Base-by-base conservation (phyloP, 2,113 vertebrate species). In the Sapajus apella region DNA sequence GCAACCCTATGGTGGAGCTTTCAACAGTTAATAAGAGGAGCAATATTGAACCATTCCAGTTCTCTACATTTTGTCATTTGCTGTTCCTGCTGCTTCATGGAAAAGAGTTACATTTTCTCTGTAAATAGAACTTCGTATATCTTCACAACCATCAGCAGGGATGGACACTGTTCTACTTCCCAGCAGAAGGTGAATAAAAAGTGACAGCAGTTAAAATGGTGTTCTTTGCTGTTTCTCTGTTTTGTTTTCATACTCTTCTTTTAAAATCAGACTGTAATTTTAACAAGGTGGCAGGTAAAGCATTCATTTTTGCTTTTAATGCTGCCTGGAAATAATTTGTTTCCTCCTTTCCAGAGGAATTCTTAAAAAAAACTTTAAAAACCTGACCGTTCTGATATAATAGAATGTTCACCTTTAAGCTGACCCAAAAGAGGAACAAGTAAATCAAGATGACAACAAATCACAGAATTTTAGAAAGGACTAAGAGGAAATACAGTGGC, bases 211-310 rank as follows among this genome's bases (percentile, higher is more conserved):
- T 77, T 85, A 85, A 86, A 93, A 68, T 93, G 75, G 50, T 66
- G 17, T 73, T 45, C 52, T 87, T 70, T 55, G 58, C 21, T 61
- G 21, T 76, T 83, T 84, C 45, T 81, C 55, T 91, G 70, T 75
- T 76, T 89, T 40, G 30, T 40, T 75, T 68, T 73, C 14, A 61
- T 30, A 55, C 18, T n/a, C 32, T 88, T 61, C 80, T 76, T 25
- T 75, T 70, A 86, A 83, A 87, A 79, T 52, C n/a, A 68, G 52
- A 56, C 58, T 82, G 86, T 35, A 83, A 25, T 95, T 87, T 87
- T 84, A 73, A 87, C 5, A 90, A 81, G 73, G 23, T 50, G 18
- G 23, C 17, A 79, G 47, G 17, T 43, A 25, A 14, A 45, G 20
- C 13, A 84, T 56, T 82, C n/a, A 25, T 45, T 96, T 89, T 79